phyloP scores from a whole-genome alignment of 2,797 vertebrate genomes.

The Lates japonicus region DNA sequence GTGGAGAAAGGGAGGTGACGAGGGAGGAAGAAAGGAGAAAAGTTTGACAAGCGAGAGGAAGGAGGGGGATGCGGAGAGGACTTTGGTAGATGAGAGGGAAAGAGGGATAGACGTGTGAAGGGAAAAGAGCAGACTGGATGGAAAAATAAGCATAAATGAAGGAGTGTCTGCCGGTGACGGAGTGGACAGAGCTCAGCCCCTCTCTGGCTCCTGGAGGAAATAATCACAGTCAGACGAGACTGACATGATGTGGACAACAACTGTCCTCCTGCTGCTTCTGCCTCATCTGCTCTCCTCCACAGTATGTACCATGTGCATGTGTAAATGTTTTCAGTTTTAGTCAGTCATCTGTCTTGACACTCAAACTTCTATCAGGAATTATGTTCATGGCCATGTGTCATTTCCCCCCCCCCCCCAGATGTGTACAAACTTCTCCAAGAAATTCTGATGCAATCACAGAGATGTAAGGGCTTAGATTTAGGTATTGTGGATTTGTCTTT shows the following conservation, averaged over 20 bases:
- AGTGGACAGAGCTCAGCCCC: slow-evolving; percentile 47
- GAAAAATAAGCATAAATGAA: slow-evolving; percentile 59
- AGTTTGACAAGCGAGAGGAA: slow-evolving; percentile 49
- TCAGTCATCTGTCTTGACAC: neutral
- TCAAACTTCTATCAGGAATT: neutral
- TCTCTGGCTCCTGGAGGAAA: slow-evolving; percentile 28
- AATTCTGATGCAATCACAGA: slow-evolving; percentile 19
- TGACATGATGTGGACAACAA: slow-evolving; percentile 78
- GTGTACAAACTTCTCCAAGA: neutral
- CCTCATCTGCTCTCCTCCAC: slow-evolving; percentile 70
- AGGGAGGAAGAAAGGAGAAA: slow-evolving; percentile 20
- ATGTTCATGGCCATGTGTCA: neutral
- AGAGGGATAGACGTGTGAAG: slow-evolving; percentile 40
- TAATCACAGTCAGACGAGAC: slow-evolving; percentile 41
- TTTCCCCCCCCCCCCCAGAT: neutral
- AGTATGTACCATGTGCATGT: slow-evolving; percentile 71
- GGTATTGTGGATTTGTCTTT: neutral
- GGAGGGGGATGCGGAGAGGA: slow-evolving; percentile 31
- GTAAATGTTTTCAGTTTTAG: neutral
- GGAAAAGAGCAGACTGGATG: slow-evolving; percentile 42
- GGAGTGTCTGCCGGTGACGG: slow-evolving; percentile 51
- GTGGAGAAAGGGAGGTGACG: slow-evolving; percentile 40
- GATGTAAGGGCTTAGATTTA: neutral
- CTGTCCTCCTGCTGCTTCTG: slow-evolving; percentile 74
- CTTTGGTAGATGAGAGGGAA: slow-evolving; percentile 12